Base-by-base conservation (phyloP, 2,797 vertebrate genomes). In the Sebastes steindachneri region DNA sequence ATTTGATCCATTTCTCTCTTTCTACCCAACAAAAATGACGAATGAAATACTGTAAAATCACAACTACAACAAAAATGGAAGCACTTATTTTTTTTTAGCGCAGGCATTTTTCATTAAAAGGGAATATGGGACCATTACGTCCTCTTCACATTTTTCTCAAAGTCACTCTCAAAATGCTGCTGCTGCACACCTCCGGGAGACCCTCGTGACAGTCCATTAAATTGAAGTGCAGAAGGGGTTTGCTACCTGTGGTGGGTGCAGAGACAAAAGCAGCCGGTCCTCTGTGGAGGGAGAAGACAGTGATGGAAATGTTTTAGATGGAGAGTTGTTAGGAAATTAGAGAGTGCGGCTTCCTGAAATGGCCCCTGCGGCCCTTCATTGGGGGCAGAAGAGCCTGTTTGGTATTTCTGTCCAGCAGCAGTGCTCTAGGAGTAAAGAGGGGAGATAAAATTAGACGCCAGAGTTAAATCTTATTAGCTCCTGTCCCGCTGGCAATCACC, bases 391-490 rank as follows among this genome's bases (percentile, higher is more conserved):
- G 78, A 90, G 81, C 78, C 78, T 77, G 79, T 84, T 87, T 89
- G 89, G 84, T 85, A 92, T 92, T 92, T 90, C 73, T 89, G 79
- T 90, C 85, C 74, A 58, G 75, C 78, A 85, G 71, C 75, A 68
- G 21, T 31, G 67, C 80, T 86, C 85, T 74, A 59, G 83, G 86
- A 88, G 74, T 74, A 66, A 84, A 87, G 88, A 86, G 82, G 75
- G 72, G 55, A 86, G 90, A 86, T 91, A 75, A 89, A 94, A 94
- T 92, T 94, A 93, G 92, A 91, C 4, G 19, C 59, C 68, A 73
- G 79, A 84, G 75, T 93, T 87, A 80, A 92, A 93, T 93, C 92
- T 92, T 89, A 93, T 92, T 92, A 93, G 78, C 85, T 68, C 65
- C 21, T 80, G 75, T 91, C 91, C 82, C 82, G 82, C 48, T 79